Evolutionary conservation across 1,140 invertebrate species (phyloP), one percentile per base, ranked within the genome.

Genomic region (Neodiprion fabricii): DNA sequence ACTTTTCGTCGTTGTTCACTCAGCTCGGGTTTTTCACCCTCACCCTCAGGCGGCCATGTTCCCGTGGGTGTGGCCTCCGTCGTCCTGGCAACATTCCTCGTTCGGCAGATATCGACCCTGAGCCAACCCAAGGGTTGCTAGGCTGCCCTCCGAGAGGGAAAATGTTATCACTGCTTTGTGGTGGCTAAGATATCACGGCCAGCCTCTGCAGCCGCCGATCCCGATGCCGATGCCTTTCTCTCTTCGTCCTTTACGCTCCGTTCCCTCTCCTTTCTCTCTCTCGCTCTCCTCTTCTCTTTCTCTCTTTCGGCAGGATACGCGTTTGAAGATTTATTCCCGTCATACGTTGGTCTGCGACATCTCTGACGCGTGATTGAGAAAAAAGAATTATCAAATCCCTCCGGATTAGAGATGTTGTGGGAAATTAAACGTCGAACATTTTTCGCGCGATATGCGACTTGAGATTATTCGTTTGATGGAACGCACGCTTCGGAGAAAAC

Each of bases 141-240:
- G 85, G 86, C 85, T 87, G 84, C 85, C 86, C 79, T 87, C 81
- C 84, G 82, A 85, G 86, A 88, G 86, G 86, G 86, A 88, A 88
- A 88, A 88, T 88, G 85, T 88, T 88, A 88, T 88, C 87, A 87
- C 86, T 87, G 86, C 87, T 88, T 88, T 88, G 87, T 88, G 86
- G 87, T 85, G 85, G 83, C 85, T 87, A 88, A 87, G 86, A 88
- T 87, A 87, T 85, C 87, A 88, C 83, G 83, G 53, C n/a, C 11
- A 7, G n/a, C 53, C 53, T 61, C 53, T 61, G 53, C 5, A 40
- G 28, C 28, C 28, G 28, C 28, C 28, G 28, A 40, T 40, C 28
- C 28, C 5, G 28, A 40, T 40, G 28, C 28, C 28, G 28, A 40
- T 40, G 28, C 77, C 81, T 76, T 68, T 40, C n/a, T 40, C 77